These are phyloP conservation scores for Cryptoprocta ferox DNA, from an alignment of 2,797 vertebrate genomes.

Conservation along the genomic window DNA sequence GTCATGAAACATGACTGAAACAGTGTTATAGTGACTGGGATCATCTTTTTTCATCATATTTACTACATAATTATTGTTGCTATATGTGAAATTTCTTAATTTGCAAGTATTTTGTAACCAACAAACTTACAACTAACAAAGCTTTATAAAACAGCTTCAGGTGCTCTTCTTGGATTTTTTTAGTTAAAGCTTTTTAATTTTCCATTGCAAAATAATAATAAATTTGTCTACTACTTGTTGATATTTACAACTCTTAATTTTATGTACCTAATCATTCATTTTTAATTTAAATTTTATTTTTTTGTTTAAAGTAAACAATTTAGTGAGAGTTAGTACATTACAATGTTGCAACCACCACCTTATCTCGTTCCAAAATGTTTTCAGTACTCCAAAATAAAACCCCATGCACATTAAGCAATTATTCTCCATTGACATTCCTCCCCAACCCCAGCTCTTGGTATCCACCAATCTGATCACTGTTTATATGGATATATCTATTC, in stretches of 20 bases:
- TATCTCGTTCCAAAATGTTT: no score
- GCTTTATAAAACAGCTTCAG: neutral
- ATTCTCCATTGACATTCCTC: no score
- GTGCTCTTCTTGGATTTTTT: neutral
- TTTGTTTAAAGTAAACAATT: no score
- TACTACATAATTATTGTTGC: neutral
- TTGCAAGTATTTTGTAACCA: neutral
- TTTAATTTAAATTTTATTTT: neutral
- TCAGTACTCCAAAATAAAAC: no score
- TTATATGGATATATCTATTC: no score
- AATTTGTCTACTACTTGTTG: neutral
- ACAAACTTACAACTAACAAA: neutral
- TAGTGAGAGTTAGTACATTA: no score
- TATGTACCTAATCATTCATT: neutral
- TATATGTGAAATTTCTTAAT: neutral
- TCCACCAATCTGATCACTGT: no score
- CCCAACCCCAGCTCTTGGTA: no score
- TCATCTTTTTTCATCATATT: neutral
- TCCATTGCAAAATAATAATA: neutral
- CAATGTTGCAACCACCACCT: no score
- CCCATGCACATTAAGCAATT: no score
- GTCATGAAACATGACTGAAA: no score
- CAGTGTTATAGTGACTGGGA: neutral
- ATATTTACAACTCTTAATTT: neutral
- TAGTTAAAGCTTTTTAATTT: neutral